Conservation (phyloP, 2,888 invertebrate species). For the Strigamia maritima region DNA sequence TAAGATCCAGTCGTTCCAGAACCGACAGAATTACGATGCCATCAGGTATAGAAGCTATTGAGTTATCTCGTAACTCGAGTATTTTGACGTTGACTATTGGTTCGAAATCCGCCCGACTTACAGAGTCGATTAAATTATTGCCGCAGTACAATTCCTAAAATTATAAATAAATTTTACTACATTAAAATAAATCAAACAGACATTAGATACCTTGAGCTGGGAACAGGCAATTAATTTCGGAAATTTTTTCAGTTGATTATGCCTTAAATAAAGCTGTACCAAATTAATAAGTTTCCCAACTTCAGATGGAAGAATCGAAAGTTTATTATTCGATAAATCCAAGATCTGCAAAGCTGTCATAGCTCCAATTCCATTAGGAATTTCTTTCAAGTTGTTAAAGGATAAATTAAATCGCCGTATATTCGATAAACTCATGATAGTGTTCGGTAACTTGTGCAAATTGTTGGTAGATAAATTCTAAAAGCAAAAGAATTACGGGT, state of each 20-base stretch:
- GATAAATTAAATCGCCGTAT: background rate
- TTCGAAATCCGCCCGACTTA: conserved; percentile 60
- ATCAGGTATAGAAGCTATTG: conserved; percentile 59
- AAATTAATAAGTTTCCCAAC: conserved; percentile 60
- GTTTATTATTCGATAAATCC: conserved; percentile 69
- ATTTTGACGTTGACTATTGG: conserved; percentile 48
- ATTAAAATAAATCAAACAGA: too few relatives aligned
- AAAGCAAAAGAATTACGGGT: too few relatives aligned
- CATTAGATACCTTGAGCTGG: conserved; percentile 64
- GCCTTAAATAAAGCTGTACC: conserved; percentile 52
- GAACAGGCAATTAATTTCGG: conserved; percentile 66
- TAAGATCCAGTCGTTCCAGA: conserved; percentile 76
- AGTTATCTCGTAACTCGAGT: conserved; percentile 41
- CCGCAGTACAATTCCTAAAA: conserved; percentile 71
- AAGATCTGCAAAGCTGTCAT: conserved; percentile 64
- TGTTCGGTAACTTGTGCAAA: background rate
- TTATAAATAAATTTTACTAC: too few relatives aligned
- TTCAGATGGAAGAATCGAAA: conserved; percentile 59
- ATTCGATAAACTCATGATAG: background rate
- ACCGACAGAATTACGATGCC: conserved; percentile 71
- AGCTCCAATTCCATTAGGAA: background rate
- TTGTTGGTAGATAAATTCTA: background rate
- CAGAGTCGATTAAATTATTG: conserved; percentile 74
- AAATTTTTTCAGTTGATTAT: conserved; percentile 51
- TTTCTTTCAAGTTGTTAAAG: background rate